Evolutionary conservation across 2,113 vertebrate species (phyloP).

Genomic region (Eublepharis macularius): DNA sequence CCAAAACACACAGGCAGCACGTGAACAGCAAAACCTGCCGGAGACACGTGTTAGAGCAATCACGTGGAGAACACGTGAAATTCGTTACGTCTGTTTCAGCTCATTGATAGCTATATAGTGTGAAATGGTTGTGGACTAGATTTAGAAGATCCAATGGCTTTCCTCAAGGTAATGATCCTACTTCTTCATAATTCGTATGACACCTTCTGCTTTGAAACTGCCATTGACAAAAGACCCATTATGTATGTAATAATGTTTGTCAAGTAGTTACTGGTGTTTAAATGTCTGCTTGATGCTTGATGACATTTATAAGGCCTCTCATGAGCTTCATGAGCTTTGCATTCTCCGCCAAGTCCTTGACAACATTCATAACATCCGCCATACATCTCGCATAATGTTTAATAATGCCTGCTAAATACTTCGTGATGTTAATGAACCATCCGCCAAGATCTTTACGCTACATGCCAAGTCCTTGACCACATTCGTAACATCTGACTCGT

Average conservation of each 20-base stretch:
- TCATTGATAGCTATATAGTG: too few species aligned
- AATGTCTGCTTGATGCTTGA: neutral
- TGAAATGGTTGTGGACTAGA: neutral
- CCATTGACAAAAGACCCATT: neutral
- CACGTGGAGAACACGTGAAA: too few species aligned
- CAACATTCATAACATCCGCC: slow-evolving; percentile 7
- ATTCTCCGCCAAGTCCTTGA: neutral
- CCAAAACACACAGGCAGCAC: too few species aligned
- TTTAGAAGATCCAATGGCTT: neutral
- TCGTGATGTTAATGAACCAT: neutral
- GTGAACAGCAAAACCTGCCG: too few species aligned
- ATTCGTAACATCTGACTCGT: neutral
- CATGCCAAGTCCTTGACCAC: neutral
- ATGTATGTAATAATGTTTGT: neutral
- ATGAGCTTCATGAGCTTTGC: neutral
- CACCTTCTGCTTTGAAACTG: neutral
- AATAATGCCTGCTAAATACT: slow-evolving; percentile 19
- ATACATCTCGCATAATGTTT: slow-evolving; percentile 20
- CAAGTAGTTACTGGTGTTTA: slow-evolving; percentile 1
- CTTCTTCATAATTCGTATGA: neutral
- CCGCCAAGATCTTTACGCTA: neutral
- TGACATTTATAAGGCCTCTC: slow-evolving; percentile 8
- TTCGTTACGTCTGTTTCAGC: too few species aligned
- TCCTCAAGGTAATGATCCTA: neutral
- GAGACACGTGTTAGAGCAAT: too few species aligned